These are phyloP conservation scores for Centropristis striata DNA, from an alignment of 2,113 vertebrate species.

Conservation along the genomic window DNA sequence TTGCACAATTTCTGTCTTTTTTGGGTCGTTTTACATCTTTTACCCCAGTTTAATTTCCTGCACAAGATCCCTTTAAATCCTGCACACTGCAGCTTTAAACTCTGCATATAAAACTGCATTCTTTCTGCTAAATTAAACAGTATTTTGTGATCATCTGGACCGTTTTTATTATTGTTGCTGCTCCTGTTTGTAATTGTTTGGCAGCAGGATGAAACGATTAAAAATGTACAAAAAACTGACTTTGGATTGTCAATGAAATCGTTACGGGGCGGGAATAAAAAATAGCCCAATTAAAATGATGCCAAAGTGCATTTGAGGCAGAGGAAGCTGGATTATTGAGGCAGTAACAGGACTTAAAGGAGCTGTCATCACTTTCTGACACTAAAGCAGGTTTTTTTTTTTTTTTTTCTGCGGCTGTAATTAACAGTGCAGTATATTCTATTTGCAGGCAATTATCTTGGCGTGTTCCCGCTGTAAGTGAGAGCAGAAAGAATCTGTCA, in stretches of 20 bases:
- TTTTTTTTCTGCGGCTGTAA: slow-evolving; percentile 36
- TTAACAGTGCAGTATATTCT: slow-evolving; percentile 52
- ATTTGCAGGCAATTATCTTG: slow-evolving; percentile 48
- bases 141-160: background rate
- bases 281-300: slow-evolving; percentile 67
- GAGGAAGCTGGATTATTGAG: slow-evolving; percentile 57
- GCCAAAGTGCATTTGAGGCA: slow-evolving; percentile 47
- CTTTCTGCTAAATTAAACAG: background rate
- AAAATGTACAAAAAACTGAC: slow-evolving; percentile 22
- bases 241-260: slow-evolving; percentile 40
- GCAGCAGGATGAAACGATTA: slow-evolving; percentile 11
- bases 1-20: too few relatives aligned
- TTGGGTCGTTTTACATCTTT: too few relatives aligned
- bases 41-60: too few relatives aligned
- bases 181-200: slow-evolving; percentile 13
- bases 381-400: too few relatives aligned
- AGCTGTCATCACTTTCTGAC: slow-evolving; percentile 53
- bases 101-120: background rate
- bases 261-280: slow-evolving; percentile 14
- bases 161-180: slow-evolving; percentile 2
- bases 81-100: too few relatives aligned
- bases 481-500: slow-evolving; percentile 35
- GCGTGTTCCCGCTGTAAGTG: slow-evolving; percentile 20
- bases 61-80: too few relatives aligned
- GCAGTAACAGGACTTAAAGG: slow-evolving; percentile 27